Evolutionary conservation across 2,113 vertebrate species (phyloP), one percentile per base, ranked within the genome.

Genomic region (Equus przewalskii): DNA sequence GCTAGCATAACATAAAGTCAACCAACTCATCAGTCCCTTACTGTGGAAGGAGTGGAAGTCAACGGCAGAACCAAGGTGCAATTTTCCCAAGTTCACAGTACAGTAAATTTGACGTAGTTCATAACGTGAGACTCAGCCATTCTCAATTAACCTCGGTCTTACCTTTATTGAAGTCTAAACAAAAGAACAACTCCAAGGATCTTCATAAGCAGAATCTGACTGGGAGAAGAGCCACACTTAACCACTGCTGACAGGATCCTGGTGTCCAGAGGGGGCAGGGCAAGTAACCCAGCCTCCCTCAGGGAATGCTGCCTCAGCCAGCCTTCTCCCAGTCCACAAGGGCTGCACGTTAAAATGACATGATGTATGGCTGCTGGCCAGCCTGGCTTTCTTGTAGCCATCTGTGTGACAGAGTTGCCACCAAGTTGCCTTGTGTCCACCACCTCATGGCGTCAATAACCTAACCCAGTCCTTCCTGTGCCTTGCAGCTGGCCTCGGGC

Each of bases 131-230:
- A 46, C 64, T 65, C 16, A 49, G 70, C 46, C 82, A n/a, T 88
- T 95, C 96, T 91, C 83, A 84, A 11, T 90, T 83, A 94, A 95
- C 94, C 88, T 91, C 82, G 30, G 87, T 46, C 75, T 97, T 73
- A 73, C 65, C 91, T 95, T 76, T 15, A 76, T 54, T 64, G 44
- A 79, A 91, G 56, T 92, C 83, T 92, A 67, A 88, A 89, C 64
- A 67, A 89, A 95, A 95, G 87, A 89, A 65, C n/a, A 46, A 18
- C 84, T 93, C 51, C 73, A 73, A 85, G 89, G 18, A 56, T 54
- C 54, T 81, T n/a, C 44, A 22, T 18, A 78, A 65, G 65, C n/a
- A 56, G 72, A 73, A 67, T 51, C 78, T 24, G 21, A 46, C 60
- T n/a, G n/a, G 60, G 69, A 62, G 75, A 76, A 36, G 78, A 46